These are phyloP conservation scores for Caenorhabditis becei DNA, from an alignment of 2,888 invertebrate genomes.

Conservation along the genomic window DNA sequence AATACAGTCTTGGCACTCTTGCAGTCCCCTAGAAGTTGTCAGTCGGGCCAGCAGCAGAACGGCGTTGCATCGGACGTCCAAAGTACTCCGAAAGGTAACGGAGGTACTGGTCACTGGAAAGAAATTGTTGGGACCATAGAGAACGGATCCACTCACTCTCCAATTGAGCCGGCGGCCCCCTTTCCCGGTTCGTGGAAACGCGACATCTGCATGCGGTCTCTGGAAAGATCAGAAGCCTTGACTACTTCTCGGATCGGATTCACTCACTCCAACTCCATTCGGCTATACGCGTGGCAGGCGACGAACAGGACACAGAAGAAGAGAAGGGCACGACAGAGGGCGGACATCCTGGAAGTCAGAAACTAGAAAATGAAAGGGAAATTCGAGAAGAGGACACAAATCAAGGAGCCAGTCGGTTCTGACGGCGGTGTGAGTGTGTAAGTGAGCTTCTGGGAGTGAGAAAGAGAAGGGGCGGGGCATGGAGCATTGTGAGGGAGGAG, in stretches of 20 bases:
- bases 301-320: constrained; percentile 40
- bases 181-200: constrained; percentile 61
- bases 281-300: constrained; percentile 42
- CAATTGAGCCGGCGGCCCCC: constrained; percentile 40
- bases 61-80: constrained; percentile 48
- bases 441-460: constrained; percentile 23
- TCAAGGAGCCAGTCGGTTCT: constrained; percentile 7
- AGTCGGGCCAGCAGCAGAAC: constrained; percentile 17
- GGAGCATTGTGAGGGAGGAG: constrained; percentile 32
- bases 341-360: constrained; percentile 39
- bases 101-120: constrained; percentile 54
- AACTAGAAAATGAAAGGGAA: background rate
- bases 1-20: constrained; percentile 2
- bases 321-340: constrained; percentile 39
- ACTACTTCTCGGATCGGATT: background rate
- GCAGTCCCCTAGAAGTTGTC: background rate
- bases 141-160: constrained; percentile 44
- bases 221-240: too few relatives aligned
- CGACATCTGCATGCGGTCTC: constrained; percentile 60
- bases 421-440: constrained; percentile 19
- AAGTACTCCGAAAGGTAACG: constrained; percentile 57
- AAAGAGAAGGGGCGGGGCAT: constrained; percentile 33
- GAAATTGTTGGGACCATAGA: background rate
- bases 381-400: constrained; percentile 12
- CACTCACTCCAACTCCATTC: constrained; percentile 55